These are phyloP conservation scores for Chelonoidis abingdonii DNA, from an alignment of 2,113 vertebrate species.

Conservation along the genomic window DNA sequence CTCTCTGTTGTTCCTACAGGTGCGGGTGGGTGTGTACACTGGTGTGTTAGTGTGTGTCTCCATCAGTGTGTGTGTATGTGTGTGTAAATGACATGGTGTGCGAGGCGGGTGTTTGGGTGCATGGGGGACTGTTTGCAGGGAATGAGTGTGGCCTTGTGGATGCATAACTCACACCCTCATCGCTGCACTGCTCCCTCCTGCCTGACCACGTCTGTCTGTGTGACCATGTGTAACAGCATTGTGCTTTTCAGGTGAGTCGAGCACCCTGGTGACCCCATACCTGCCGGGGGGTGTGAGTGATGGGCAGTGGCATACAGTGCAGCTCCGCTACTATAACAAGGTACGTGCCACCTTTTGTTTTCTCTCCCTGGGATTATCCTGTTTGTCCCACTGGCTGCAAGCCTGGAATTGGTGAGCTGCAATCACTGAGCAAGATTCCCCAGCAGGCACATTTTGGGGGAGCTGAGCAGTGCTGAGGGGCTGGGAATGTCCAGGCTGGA, in stretches of 20 bases:
- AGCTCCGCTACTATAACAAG: constrained; percentile 98
- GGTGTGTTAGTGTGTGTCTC: too few relatives aligned
- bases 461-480: too few relatives aligned
- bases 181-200: background rate
- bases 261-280: constrained; percentile 94
- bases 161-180: rapidly evolving
- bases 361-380: background rate
- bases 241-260: constrained; percentile 89
- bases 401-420: background rate
- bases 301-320: constrained; percentile 95
- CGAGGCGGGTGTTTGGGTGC: background rate
- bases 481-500: background rate
- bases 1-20: background rate
- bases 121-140: background rate
- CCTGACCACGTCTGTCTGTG: background rate
- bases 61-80: too few relatives aligned
- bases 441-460: background rate
- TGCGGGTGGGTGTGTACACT: background rate
- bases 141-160: background rate
- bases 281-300: constrained; percentile 93
- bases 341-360: constrained; percentile 64
- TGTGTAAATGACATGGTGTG: background rate
- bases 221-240: background rate
- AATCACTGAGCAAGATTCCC: background rate
- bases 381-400: background rate